phyloP scores from a whole-genome alignment of 2,113 vertebrate species.

The Uria aalge region DNA sequence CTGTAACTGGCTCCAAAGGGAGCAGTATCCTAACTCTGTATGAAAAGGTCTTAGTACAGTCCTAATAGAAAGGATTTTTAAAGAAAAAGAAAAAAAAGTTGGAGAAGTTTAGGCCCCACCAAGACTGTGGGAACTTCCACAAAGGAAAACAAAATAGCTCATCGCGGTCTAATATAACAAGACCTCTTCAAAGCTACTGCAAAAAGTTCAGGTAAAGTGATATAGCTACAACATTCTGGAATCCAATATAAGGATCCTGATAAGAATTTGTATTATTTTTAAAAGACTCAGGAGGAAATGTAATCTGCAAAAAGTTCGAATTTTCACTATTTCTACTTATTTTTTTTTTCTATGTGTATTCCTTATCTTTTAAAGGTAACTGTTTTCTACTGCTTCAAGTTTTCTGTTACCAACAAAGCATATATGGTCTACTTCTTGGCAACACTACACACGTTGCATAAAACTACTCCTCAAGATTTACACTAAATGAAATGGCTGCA shows the following conservation, averaged over 20 bases:
- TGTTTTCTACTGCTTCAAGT: background rate
- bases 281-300: background rate
- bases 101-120: background rate
- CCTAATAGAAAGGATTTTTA: background rate
- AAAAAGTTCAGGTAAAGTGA: background rate
- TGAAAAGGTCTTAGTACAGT: background rate
- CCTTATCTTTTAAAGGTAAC: background rate
- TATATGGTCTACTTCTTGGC: background rate
- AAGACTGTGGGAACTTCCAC: background rate
- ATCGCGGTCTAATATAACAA: background rate
- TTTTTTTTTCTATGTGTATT: background rate
- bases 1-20: background rate
- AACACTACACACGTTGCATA: rapidly evolving
- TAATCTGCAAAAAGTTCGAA: background rate
- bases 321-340: background rate
- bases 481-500: rapidly evolving
- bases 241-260: background rate
- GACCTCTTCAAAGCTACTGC: background rate
- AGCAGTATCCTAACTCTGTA: background rate
- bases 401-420: background rate
- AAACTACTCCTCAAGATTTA: background rate
- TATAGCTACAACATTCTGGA: background rate
- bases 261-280: background rate
- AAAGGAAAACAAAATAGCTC: background rate
- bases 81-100: background rate